Percentiles rank a stretch among this genome's conserved stretches.
These are phyloP conservation scores for Eulimnadia texana DNA, from an alignment of 1,140 invertebrate species.

Conservation along the genomic window DNA sequence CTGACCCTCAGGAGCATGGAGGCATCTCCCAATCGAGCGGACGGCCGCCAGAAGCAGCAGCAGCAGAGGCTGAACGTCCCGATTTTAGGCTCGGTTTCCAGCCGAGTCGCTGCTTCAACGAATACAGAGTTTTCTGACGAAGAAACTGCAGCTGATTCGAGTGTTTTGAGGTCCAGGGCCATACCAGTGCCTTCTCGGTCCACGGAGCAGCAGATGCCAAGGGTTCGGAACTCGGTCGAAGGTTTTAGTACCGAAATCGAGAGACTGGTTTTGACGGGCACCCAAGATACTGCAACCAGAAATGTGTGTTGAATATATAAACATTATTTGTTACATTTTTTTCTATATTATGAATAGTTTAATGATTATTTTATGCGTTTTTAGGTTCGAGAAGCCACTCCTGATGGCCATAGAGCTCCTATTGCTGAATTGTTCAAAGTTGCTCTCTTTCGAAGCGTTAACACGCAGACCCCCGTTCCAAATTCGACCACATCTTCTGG, in stretches of 20 bases:
- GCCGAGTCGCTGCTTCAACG: background rate
- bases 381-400: slow-evolving; percentile 38
- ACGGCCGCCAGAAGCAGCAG: background rate
- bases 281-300: background rate
- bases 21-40: slow-evolving; percentile 15
- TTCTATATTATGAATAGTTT: slow-evolving; percentile 1
- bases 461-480: slow-evolving; percentile 59
- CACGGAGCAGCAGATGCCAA: slow-evolving; percentile 36
- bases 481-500: slow-evolving; percentile 32
- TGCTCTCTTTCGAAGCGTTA: slow-evolving; percentile 47
- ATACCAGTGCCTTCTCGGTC: slow-evolving; percentile 34
- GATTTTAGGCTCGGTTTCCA: background rate
- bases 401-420: slow-evolving; percentile 69
- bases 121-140: background rate
- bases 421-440: slow-evolving; percentile 51
- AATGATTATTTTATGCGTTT: background rate
- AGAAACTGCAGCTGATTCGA: background rate
- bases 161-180: slow-evolving; percentile 28
- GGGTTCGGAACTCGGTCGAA: slow-evolving; percentile 66
- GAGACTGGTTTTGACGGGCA: slow-evolving; percentile 42
- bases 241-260: slow-evolving; percentile 73
- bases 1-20: slow-evolving; percentile 30
- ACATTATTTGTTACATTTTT: background rate
- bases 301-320: background rate
- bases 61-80: background rate